phyloP scores from a whole-genome alignment of 1,140 invertebrate genomes.

The Marisa cornuarietis region DNA sequence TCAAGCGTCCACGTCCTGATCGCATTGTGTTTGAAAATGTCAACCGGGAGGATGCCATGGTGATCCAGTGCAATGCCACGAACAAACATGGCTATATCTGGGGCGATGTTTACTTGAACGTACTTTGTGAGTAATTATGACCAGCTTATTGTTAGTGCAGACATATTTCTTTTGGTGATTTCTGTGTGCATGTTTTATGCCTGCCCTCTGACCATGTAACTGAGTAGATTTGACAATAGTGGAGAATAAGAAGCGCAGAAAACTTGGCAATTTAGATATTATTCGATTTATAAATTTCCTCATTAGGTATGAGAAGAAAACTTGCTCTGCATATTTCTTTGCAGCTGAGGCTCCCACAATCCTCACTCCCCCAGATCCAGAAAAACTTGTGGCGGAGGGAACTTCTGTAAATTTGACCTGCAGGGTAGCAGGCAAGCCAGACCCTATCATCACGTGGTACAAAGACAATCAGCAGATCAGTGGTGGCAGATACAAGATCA shows the following conservation, averaged over 20 bases:
- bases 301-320: no score
- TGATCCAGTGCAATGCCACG: conserved; percentile 98
- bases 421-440: conserved; percentile 94
- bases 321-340: conserved; percentile 15
- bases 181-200: no score
- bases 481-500: conserved; percentile 80
- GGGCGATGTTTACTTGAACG: conserved; percentile 97
- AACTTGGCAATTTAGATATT: neutral
- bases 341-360: conserved; percentile 85
- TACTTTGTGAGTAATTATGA: conserved; percentile 74
- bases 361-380: conserved; percentile 80
- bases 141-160: no score
- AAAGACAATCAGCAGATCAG: conserved; percentile 82
- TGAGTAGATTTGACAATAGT: no score
- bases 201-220: no score
- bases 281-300: neutral
- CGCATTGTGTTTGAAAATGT: conserved; percentile 85
- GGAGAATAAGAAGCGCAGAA: no score
- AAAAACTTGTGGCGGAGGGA: conserved; percentile 78
- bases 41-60: conserved; percentile 89
- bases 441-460: conserved; percentile 93
- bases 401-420: conserved; percentile 85
- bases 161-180: no score
- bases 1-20: conserved; percentile 73
- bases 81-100: conserved; percentile 98